Conservation (phyloP, 2,113 vertebrate genomes). For the Phasianus colchicus region DNA sequence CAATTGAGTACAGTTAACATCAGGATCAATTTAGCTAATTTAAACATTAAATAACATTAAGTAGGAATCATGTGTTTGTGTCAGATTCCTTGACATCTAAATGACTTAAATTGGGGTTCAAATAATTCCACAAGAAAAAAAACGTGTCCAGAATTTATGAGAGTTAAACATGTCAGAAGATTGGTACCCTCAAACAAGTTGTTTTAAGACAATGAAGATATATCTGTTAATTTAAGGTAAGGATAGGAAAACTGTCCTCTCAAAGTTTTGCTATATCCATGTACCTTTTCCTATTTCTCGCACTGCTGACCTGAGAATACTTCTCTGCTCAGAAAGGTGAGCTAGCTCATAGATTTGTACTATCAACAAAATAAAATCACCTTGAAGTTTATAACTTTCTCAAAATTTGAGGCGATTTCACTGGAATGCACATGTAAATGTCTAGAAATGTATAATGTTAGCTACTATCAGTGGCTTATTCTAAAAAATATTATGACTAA, state of each 20-base stretch:
- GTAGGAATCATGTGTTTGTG: not conserved
- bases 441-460: not conserved
- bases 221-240: not conserved
- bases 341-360: not conserved
- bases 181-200: not conserved
- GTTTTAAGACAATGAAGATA: not conserved
- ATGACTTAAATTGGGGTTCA: conserved; percentile 2
- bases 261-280: not conserved
- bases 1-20: not conserved
- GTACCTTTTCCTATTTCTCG: not conserved
- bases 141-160: not conserved
- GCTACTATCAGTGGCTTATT: not conserved
- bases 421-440: not conserved
- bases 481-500: not conserved
- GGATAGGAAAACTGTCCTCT: not conserved
- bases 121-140: not conserved
- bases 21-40: conserved; percentile 44
- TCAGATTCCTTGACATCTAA: not conserved
- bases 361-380: not conserved
- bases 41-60: not conserved
- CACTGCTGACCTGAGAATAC: not conserved
- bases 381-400: not conserved
- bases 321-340: not conserved
- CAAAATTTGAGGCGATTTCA: not conserved
- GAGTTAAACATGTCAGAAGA: not conserved